These are phyloP conservation scores for Cinclus cinclus DNA, from an alignment of 2,113 vertebrate genomes.

Conservation along the genomic window DNA sequence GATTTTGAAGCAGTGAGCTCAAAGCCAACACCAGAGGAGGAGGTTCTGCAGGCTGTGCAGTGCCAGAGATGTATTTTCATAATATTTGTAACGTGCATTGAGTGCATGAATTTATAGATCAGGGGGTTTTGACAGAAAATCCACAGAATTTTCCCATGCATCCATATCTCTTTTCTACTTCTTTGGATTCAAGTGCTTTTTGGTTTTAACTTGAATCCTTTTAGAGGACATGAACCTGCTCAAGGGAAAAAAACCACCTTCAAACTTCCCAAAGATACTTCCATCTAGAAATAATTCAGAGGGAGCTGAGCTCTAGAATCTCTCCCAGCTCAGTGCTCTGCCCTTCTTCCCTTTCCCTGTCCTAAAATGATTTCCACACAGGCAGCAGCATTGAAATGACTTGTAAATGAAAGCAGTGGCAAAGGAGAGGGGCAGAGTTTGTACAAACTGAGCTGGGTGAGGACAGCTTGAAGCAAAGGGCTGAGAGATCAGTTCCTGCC, in stretches of 20 bases:
- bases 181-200: background rate
- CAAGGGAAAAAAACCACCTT: background rate
- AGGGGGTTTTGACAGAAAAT: background rate
- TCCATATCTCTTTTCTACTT: background rate
- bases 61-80: background rate
- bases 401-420: background rate
- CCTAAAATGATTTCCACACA: background rate
- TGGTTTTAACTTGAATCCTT: background rate
- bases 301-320: background rate
- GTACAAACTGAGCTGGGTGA: background rate
- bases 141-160: background rate
- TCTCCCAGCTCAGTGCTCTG: background rate
- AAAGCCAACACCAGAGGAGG: background rate
- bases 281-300: background rate
- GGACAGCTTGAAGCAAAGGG: background rate
- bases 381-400: accelerated
- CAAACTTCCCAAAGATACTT: background rate
- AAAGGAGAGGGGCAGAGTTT: background rate
- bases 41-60: background rate
- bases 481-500: background rate
- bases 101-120: background rate
- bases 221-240: background rate
- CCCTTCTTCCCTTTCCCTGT: background rate
- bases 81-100: background rate
- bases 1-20: slow-evolving; percentile 2